Evolutionary conservation across 2,888 invertebrate species (phyloP), one percentile per base, ranked within the genome.

Genomic region (Notodonta ziczac): DNA sequence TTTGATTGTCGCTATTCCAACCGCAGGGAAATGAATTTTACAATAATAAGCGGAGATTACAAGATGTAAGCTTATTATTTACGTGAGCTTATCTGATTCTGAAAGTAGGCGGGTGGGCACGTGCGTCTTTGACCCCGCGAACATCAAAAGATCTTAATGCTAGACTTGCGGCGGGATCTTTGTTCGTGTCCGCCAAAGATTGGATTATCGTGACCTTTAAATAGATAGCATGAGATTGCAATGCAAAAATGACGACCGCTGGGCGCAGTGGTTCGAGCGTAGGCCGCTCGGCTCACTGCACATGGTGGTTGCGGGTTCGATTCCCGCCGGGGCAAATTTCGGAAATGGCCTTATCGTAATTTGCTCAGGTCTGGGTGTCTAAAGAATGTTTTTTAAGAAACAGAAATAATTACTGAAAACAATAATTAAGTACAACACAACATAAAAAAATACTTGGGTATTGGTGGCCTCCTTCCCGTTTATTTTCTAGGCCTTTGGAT

Each of bases 91-190:
- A 80, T 77, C 78, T 77, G 76, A 78, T 80, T 76, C 68, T 67
- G 71, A 66, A 77, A 76, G 82, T 79, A 79, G 81, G 81, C 80
- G 80, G 78, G 59, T 65, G 73, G 71, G 78, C 84, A 82, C 83
- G 82, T 81, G 83, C 82, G 76, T 70, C 74, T 78, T 66, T 85
- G 84, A 86, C 84, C 86, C 66, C 73, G 76, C 71, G 80, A 64
- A 74, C 77, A 73, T 77, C 80, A 77, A 78, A 85, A 82, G 79
- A 75, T 76, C 70, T 72, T 77, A 74, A 72, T 76, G 65, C 65
- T 62, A 74, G 75, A 68, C 70, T 68, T 64, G 59, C 67, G 59
- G 74, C 76, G 74, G 76, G 68, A 58, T 71, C 75, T 74, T 77
- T 76, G 76, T 78, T 71, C 77, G 69, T 78, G 73, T 66, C 71